Evolutionary conservation across 2,888 invertebrate species (phyloP).

Genomic region (Spicauda simplicius): DNA sequence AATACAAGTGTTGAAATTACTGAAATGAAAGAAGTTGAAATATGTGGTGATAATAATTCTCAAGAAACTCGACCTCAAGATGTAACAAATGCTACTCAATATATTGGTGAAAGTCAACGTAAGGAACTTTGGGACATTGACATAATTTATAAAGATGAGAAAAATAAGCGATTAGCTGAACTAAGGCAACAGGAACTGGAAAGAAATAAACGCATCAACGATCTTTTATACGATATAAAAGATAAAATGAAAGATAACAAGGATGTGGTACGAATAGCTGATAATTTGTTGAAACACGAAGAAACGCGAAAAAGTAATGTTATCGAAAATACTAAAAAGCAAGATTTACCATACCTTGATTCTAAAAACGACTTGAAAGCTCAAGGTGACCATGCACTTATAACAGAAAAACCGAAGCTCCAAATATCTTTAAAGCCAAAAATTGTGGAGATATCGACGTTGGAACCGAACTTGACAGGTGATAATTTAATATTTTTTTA

Average conservation of each 20-base stretch:
- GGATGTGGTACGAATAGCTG: conserved; percentile 69
- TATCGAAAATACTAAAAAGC: conserved; percentile 30
- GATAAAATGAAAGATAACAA: conserved; percentile 77
- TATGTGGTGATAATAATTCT: background rate
- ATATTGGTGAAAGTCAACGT: conserved; percentile 47
- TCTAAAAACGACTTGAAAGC: conserved; percentile 33
- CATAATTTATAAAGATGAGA: conserved; percentile 50
- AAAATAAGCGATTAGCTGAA: conserved; percentile 53
- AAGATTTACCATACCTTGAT: background rate
- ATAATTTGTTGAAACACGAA: conserved; percentile 67
- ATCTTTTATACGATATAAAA: conserved; percentile 70
- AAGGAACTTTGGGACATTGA: conserved; percentile 67
- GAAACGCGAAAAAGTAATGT: conserved; percentile 54
- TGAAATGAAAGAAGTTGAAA: conserved; percentile 6
- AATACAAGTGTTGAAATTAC: conserved; percentile 11
- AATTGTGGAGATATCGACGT: conserved; percentile 9
- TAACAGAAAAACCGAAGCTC: conserved; percentile 15
- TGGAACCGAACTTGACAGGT: background rate
- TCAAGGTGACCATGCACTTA: conserved; percentile 39
- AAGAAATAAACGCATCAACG: conserved; percentile 64
- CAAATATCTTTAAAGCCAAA: background rate
- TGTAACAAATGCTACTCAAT: conserved; percentile 9
- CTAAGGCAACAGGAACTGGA: conserved; percentile 58
- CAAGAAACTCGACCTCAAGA: background rate
- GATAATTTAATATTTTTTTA: background rate